A percentile compares a stretch with the other conserved stretches of the same genome.
Conservation (phyloP, 2,113 vertebrate genomes). For the Crotalus tigris region DNA sequence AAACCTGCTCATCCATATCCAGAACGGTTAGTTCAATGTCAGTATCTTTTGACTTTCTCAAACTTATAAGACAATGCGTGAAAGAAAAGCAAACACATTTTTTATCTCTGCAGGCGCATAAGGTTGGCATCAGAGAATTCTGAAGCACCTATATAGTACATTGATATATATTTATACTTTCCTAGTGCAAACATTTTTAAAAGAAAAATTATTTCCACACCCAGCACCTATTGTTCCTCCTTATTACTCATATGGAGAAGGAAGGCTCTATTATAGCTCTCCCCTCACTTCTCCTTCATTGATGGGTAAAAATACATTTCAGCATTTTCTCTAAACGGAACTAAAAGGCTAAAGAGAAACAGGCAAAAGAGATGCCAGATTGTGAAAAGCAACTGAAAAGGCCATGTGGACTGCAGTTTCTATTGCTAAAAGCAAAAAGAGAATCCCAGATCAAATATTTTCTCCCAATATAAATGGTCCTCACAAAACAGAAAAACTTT, state of each 20-base stretch:
- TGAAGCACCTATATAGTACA: conserved; percentile 30
- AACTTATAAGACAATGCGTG: conserved; percentile 25
- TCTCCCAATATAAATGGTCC: conserved; percentile 41
- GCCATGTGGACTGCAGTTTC: conserved; percentile 44
- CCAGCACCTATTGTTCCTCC: conserved; percentile 46
- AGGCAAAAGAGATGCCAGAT: conserved; percentile 51
- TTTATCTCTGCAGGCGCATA: conserved; percentile 9
- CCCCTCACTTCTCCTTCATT: conserved; percentile 40
- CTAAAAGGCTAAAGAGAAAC: conserved; percentile 45
- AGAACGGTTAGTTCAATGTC: conserved; percentile 44
- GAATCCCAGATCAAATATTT: conserved; percentile 53
- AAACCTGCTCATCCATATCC: neutral
- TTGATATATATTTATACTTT: conserved; percentile 34
- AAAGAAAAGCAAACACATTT: conserved; percentile 29
- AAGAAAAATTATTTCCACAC: conserved; percentile 48
- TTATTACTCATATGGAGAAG: conserved; percentile 46
- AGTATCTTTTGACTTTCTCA: conserved; percentile 36
- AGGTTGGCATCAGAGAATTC: conserved; percentile 10
- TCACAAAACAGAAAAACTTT: conserved; percentile 43
- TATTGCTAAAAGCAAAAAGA: conserved; percentile 42
- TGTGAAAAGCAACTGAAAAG: conserved; percentile 54
- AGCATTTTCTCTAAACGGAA: conserved; percentile 49
- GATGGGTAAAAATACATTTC: conserved; percentile 45
- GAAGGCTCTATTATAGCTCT: conserved; percentile 46
- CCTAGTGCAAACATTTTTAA: conserved; percentile 27